A percentile compares a stretch with the other conserved stretches of the same genome.
phyloP scores from a whole-genome alignment of 1,140 invertebrate species.

The Scaptomyza hsui region DNA sequence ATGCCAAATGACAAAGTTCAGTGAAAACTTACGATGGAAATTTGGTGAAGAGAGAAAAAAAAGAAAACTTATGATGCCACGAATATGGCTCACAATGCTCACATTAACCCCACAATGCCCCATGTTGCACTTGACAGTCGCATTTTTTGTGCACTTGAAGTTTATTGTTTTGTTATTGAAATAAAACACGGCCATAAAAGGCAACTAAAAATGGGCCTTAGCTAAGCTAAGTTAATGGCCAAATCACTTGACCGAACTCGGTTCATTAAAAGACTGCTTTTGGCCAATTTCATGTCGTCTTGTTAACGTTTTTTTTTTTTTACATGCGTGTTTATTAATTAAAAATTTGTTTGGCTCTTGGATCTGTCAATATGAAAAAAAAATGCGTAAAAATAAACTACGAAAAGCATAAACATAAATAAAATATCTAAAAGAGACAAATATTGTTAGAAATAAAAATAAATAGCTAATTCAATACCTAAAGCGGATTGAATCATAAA shows the following conservation, averaged over 20 bases:
- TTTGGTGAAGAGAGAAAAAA: slow-evolving; percentile 15
- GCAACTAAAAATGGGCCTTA: slow-evolving; percentile 16
- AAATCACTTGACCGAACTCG: slow-evolving; percentile 44
- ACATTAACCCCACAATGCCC: slow-evolving; percentile 67
- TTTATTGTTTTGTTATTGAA: slow-evolving; percentile 67
- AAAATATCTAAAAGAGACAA: slow-evolving; percentile 25
- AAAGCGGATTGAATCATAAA: slow-evolving; percentile 33
- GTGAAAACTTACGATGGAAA: background rate
- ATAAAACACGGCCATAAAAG: slow-evolving; percentile 68
- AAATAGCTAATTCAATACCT: slow-evolving; percentile 44
- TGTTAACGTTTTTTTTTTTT: slow-evolving; percentile 20
- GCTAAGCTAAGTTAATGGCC: slow-evolving; percentile 20
- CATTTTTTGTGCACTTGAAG: slow-evolving; percentile 46
- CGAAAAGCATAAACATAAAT: slow-evolving; percentile 52
- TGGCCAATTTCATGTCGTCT: slow-evolving; percentile 57
- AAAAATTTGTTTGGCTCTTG: slow-evolving; percentile 37
- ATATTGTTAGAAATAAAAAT: slow-evolving; percentile 26
- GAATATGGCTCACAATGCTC: slow-evolving; percentile 69
- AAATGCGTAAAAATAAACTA: slow-evolving; percentile 7
- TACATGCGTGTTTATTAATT: slow-evolving; percentile 45
- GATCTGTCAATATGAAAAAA: slow-evolving; percentile 17
- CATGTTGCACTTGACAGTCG: slow-evolving; percentile 71
- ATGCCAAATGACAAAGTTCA: slow-evolving; percentile 48
- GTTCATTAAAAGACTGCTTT: slow-evolving; percentile 68
- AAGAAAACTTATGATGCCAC: slow-evolving; percentile 42